Base-by-base conservation (phyloP, 2,888 invertebrate genomes). In the Nomada ruficornis region DNA sequence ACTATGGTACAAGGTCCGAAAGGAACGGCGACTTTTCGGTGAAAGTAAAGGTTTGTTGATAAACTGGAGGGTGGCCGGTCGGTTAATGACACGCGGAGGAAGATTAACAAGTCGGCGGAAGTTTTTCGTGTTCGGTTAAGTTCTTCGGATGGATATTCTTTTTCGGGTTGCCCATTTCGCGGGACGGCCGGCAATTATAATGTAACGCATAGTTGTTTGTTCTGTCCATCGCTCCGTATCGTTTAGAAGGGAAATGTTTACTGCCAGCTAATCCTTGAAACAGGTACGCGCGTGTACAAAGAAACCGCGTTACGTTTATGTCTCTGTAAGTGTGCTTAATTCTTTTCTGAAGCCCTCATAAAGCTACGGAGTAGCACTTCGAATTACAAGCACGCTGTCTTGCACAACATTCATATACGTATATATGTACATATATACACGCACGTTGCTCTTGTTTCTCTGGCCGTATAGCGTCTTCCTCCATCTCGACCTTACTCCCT, bases 11-110 rank as follows among this genome's bases (percentile, higher is more conserved):
- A 71, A 60, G 65, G 54, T 36, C 52, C 54, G 69, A 65, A 55
- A 72, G 73, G 78, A 83, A 77, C 71, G 80, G 63, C 79, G 47
- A 20, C n/a, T 80, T 82, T 85, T 80, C 57, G 82, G 77, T 77
- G 85, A 86, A 86, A 87, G 87, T 87, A 47, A 68, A 63, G 20
- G 60, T 29, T 42, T 23, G 26, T 47, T 18, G 4, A 9, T 20
- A 2, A 13, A 9, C 7, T 26, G 20, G 65, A 15, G 47, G 67
- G 52, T 75, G 54, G 67, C 76, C 69, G 57, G 71, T 85, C 67
- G 86, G 79, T 64, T 80, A 81, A 75, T 26, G 75, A 73, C 81
- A 69, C 18, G 18, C 7, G 7, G 2, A n/a, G 47, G 15, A 23
- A 20, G n/a, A 57, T 57, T 26, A 3, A n/a, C n/a, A 54, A n/a